Base-by-base conservation (phyloP, 1,140 invertebrate species). In the Spodoptera frugiperda region DNA sequence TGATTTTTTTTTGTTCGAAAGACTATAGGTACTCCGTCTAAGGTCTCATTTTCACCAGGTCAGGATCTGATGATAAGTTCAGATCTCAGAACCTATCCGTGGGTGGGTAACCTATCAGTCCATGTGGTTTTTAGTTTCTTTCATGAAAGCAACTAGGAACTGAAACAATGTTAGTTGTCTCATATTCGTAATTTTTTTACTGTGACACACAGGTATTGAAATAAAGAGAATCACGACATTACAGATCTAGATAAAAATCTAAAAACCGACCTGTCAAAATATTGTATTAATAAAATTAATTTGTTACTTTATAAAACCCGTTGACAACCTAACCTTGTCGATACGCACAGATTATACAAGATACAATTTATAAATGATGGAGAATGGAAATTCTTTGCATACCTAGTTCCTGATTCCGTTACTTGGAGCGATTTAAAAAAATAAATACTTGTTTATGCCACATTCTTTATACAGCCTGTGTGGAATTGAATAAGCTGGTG, bases 381-480 rank as follows among this genome's bases (percentile, higher is more conserved):
- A 84, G 87, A 90, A 87, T 86, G 88, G 87, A 87, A 87, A 90
- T 90, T 83, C 84, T 81, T 82, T 70, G 77, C 67, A 82, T 84
- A 80, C n/a, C 54, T 57, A 39, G 72, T 72, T 78, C 55, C 55
- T 74, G 73, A 74, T 81, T 51, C 76, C 65, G 79, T 72, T 72
- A 76, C 48, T 78, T 63, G 49, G 44, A 63, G 59, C 19, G 30
- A 25, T 8, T 72, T 55, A 57, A 68, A 39, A 51, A 75, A 44
- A 75, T 53, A 75, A 54, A 63, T 63, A 44, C 19, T 53, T 65
- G 72, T 63, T n/a, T 51, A 75, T 44, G 48, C 72, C 19, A 75
- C 72, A 65, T 75, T 53, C 59, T 39, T 74, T 30, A 12, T n/a
- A 17, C 33, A 15, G 14, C 12, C 14, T 30, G 14, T 51, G 0